Conservation (phyloP, 2,888 invertebrate genomes). For the Eupithecia centaureata region DNA sequence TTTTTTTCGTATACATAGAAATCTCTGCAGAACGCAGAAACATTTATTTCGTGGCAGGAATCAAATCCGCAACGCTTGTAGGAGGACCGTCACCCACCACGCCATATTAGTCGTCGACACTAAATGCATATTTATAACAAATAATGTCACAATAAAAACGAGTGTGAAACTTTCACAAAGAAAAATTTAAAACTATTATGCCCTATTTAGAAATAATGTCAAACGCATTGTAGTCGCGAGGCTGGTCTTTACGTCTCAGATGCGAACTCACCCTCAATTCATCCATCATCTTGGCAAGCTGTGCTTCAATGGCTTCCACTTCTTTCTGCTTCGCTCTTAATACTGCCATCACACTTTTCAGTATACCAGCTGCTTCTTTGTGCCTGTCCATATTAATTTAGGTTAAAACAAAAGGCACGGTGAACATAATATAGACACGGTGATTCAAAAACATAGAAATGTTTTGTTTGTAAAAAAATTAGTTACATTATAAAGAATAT, state of each 20-base stretch:
- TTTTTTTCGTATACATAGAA: too few relatives aligned
- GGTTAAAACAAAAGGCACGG: not conserved
- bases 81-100: too few relatives aligned
- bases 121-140: too few relatives aligned
- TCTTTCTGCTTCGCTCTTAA: slow-evolving; percentile 91
- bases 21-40: too few relatives aligned
- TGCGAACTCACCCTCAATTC: slow-evolving; percentile 85
- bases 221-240: not conserved
- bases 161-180: too few relatives aligned
- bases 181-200: not conserved
- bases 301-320: slow-evolving; percentile 91
- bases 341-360: slow-evolving; percentile 89
- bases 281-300: slow-evolving; percentile 88
- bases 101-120: too few relatives aligned
- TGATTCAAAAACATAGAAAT: not conserved
- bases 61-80: too few relatives aligned
- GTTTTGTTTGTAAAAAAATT: too few relatives aligned
- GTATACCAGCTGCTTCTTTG: slow-evolving; percentile 89
- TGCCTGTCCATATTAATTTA: slow-evolving; percentile 76
- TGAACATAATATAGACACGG: not conserved
- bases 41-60: too few relatives aligned
- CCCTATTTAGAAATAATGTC: not conserved
- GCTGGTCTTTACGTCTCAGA: not conserved
- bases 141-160: too few relatives aligned
- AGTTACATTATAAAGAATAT: too few relatives aligned